These are phyloP conservation scores for Cherax quadricarinatus DNA, from an alignment of 1,140 invertebrate genomes.

Conservation along the genomic window DNA sequence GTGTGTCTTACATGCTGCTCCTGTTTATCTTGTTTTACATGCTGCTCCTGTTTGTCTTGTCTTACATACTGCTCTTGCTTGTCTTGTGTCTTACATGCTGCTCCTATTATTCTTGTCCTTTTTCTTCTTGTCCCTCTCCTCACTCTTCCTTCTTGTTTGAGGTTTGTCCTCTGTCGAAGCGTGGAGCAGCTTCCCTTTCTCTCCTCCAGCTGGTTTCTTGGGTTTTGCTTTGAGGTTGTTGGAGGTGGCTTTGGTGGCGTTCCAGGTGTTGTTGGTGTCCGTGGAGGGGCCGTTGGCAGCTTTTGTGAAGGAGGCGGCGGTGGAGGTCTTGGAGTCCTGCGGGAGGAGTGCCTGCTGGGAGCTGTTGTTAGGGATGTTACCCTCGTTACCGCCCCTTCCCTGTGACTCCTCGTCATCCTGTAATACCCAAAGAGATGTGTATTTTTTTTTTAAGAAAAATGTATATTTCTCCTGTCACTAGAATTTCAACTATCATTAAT, in stretches of 20 bases:
- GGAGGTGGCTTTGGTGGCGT: background rate
- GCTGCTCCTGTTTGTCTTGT: too few species aligned
- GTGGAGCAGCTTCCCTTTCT: background rate
- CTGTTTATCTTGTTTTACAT: too few species aligned
- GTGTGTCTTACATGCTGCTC: too few species aligned
- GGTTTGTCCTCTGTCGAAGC: background rate
- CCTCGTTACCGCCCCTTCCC: background rate
- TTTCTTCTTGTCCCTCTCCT: conserved; percentile 21
- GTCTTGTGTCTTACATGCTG: conserved; percentile 13
- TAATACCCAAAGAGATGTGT: background rate
- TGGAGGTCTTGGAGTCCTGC: background rate
- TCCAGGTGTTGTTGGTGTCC: background rate
- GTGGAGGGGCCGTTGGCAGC: background rate
- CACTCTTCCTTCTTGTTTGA: conserved; percentile 11
- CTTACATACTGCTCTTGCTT: too few species aligned
- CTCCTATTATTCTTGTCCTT: conserved; percentile 45
- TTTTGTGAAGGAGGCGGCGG: background rate
- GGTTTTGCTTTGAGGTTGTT: background rate
- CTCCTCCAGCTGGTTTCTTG: background rate
- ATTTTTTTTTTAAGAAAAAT: too few species aligned
- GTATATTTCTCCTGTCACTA: background rate
- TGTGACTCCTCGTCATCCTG: background rate
- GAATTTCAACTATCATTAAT: too few species aligned
- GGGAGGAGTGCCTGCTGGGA: conserved; percentile 52
- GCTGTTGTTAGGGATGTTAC: background rate